phyloP scores from a whole-genome alignment of 2,888 invertebrate species.

The Minunthozetes semirufus region DNA sequence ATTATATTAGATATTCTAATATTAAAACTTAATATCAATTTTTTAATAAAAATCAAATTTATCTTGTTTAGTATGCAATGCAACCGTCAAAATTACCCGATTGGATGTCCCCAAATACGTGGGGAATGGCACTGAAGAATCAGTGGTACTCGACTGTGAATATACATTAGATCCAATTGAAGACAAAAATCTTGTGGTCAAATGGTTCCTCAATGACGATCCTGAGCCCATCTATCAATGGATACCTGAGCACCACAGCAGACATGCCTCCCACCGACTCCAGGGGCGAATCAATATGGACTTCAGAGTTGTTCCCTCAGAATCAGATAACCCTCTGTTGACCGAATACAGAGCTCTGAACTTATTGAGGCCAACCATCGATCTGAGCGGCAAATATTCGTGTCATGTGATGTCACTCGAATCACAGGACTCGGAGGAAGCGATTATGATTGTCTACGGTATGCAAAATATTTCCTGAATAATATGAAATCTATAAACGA shows the following conservation, averaged over 20 bases:
- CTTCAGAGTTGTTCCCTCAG: conserved; percentile 36
- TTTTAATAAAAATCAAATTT: no score
- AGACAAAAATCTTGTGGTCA: conserved; percentile 42
- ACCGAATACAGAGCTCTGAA: conserved; percentile 41
- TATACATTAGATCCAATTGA: conserved; percentile 39
- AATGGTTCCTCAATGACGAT: conserved; percentile 43
- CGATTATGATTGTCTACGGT: conserved; percentile 43
- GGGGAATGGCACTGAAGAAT: conserved; percentile 42
- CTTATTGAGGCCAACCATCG: conserved; percentile 41
- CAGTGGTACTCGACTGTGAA: conserved; percentile 43
- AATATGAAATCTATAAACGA: not conserved
- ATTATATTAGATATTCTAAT: no score
- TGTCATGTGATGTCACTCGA: conserved; percentile 41
- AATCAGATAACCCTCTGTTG: no score
- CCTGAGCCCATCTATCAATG: conserved; percentile 44
- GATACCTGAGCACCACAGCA: conserved; percentile 41
- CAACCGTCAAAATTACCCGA: conserved; percentile 39
- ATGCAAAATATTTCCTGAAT: conserved; percentile 30
- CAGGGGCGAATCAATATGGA: conserved; percentile 40
- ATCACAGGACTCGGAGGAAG: conserved; percentile 40
- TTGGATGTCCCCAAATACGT: conserved; percentile 41
- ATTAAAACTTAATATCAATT: no score
- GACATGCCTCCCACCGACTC: conserved; percentile 40
- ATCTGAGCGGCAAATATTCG: conserved; percentile 42
- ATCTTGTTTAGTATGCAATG: not conserved